Evolutionary conservation across 2,113 vertebrate genomes (phyloP).

Genomic region (Larimichthys polyactis): DNA sequence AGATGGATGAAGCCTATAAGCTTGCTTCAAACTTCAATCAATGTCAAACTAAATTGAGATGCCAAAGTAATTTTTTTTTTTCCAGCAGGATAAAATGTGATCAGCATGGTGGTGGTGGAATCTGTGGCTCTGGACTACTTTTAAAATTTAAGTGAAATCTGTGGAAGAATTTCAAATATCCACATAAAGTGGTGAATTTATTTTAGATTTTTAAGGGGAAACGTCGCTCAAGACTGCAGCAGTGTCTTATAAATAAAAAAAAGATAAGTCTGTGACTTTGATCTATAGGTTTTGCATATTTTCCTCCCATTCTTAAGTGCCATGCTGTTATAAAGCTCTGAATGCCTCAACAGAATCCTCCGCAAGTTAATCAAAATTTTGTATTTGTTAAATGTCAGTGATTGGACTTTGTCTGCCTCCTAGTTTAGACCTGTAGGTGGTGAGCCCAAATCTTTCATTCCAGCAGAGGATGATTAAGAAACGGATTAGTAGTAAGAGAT

Average conservation of each 20-base stretch:
- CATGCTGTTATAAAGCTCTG: neutral
- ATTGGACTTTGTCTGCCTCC: slow-evolving; percentile 19
- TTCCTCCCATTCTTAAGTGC: neutral
- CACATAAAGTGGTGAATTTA: neutral
- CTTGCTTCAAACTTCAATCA: slow-evolving; percentile 44
- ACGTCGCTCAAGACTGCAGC: neutral
- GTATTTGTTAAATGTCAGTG: neutral
- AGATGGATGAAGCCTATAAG: slow-evolving; percentile 46
- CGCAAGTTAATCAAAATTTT: slow-evolving; percentile 8
- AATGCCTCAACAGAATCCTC: neutral
- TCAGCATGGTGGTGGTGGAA: neutral
- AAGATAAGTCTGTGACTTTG: neutral
- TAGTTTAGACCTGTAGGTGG: slow-evolving; percentile 30
- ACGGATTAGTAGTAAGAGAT: slow-evolving; percentile 51
- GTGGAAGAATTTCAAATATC: slow-evolving; percentile 14
- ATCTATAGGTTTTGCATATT: neutral
- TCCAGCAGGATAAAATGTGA: slow-evolving; percentile 2
- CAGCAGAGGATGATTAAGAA: slow-evolving; percentile 49
- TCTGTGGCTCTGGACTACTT: slow-evolving; percentile 4
- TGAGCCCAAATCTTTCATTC: slow-evolving; percentile 43
- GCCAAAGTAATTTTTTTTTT: slow-evolving; percentile 18
- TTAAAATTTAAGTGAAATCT: slow-evolving; percentile 26
- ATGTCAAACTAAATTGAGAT: slow-evolving; percentile 44
- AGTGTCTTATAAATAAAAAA: neutral
- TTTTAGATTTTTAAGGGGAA: neutral